Base-by-base conservation (phyloP, 2,797 vertebrate genomes). In the Hafferia zeledoni region DNA sequence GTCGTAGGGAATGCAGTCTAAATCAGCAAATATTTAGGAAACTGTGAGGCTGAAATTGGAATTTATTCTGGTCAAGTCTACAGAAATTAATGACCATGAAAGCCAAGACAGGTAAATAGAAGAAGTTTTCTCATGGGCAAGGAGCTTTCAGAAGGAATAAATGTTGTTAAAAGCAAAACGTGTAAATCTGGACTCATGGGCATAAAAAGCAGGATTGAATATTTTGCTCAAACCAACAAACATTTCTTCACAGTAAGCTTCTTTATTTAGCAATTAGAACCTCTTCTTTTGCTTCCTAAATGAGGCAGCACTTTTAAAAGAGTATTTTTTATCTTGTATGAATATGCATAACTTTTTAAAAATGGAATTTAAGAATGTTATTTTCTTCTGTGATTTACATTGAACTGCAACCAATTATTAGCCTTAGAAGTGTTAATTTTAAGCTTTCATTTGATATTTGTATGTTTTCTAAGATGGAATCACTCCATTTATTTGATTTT, bases 1-100 rank as follows among this genome's bases (percentile, higher is more conserved):
- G 25, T 12, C 18, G 46, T 86, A 49, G 84, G 55, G 59, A 95
- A 80, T 27, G n/a, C 10, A 14, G 33, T 76, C 44, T 30, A 94
- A 83, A 63, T 83, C 69, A 75, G 59, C 55, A 95, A 93, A 88
- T 50, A 90, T 86, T 82, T 90, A 83, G 68, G 64, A 79, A 80
- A 39, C 49, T 44, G 5, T 59, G 57, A 95, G 31, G 53, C 57
- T 90, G 69, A 92, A 87, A 82, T 10, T 74, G 31, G 75, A 87
- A 85, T 83, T 91, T 77, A 27, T 95, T 76, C 67, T 82, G 64
- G 28, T 96, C 72, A 83, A 52, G 35, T 60, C 28, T 75, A 59
- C 60, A 79, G 43, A 91, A 59, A 60, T 60, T 25, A 94, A 75
- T 77, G 24, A 46, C 18, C n/a, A 17, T 61, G 85, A 69, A 87